Evolutionary conservation across 1,140 invertebrate genomes (phyloP).

Genomic region (Eubasilissa regina): DNA sequence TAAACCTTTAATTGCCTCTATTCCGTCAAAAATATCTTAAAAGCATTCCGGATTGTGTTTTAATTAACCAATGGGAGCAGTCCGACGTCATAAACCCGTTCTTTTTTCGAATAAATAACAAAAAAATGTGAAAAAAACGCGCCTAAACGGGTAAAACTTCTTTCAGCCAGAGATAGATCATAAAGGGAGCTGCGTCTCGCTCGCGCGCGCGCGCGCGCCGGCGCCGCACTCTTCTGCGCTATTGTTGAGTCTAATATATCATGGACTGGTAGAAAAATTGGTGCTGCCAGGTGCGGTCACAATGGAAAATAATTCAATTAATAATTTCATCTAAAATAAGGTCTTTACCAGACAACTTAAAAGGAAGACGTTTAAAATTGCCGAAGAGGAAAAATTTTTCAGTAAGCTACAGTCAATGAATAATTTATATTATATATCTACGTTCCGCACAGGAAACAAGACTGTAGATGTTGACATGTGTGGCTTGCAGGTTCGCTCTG

Average conservation of each 20-base stretch:
- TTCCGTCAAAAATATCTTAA: constrained; percentile 20
- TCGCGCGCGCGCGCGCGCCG: neutral
- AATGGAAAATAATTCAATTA: neutral
- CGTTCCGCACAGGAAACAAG: no score
- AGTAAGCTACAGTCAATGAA: no score
- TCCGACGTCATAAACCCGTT: constrained; percentile 36
- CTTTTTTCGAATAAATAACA: constrained; percentile 46
- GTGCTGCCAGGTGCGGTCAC: neutral
- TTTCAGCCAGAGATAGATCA: constrained; percentile 38
- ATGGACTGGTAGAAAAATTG: constrained; percentile 28
- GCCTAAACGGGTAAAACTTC: constrained; percentile 42
- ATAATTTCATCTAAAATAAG: no score
- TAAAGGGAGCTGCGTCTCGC: constrained; percentile 20
- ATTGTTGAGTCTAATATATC: constrained; percentile 42
- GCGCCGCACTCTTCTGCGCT: constrained; percentile 20
- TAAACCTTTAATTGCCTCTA: constrained; percentile 17
- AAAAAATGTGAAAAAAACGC: constrained; percentile 26
- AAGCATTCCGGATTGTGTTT: constrained; percentile 25
- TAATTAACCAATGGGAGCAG: constrained; percentile 38
- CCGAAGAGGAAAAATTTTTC: no score
- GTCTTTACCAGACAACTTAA: no score
- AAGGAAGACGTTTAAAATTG: no score
- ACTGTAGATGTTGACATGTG: no score
- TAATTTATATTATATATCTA: no score
- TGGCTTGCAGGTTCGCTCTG: no score